Conservation (phyloP, 2,888 invertebrate genomes). For the Automeris io region DNA sequence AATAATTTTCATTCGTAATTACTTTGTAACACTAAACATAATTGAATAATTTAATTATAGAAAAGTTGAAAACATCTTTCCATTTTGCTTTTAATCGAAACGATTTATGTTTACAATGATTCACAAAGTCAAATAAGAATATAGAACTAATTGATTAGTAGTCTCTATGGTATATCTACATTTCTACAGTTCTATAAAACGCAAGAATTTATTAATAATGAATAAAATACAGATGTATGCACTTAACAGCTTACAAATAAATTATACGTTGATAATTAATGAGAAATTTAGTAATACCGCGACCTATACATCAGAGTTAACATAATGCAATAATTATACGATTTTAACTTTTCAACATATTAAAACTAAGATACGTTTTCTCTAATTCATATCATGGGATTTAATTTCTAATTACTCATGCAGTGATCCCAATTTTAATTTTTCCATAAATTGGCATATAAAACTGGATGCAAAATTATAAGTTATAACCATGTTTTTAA, state of each 20-base stretch:
- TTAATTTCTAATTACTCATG: neutral
- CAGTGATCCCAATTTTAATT: neutral
- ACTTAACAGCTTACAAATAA: constrained; percentile 51
- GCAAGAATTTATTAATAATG: constrained; percentile 28
- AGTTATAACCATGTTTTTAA: neutral
- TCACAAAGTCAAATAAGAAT: constrained; percentile 1
- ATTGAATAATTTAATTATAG: neutral
- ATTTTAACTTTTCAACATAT: constrained; percentile 13
- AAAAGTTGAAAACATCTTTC: constrained; percentile 2
- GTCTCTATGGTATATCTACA: constrained; percentile 58
- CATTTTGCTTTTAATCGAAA: neutral
- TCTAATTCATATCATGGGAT: neutral
- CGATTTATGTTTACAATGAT: neutral
- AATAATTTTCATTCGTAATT: constrained; percentile 20
- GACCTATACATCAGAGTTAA: constrained; percentile 28
- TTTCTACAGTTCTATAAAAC: constrained; percentile 59
- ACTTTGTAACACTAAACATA: constrained; percentile 1
- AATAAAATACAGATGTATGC: constrained; percentile 33
- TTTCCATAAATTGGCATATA: neutral
- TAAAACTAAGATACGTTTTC: constrained; percentile 6
- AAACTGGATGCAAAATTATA: neutral
- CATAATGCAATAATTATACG: constrained; percentile 14
- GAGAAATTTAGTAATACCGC: constrained; percentile 36
- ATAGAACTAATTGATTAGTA: neutral
- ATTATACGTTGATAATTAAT: constrained; percentile 47